Evolutionary conservation across 2,888 invertebrate species (phyloP).

Genomic region (Caenorhabditis imperialis): DNA sequence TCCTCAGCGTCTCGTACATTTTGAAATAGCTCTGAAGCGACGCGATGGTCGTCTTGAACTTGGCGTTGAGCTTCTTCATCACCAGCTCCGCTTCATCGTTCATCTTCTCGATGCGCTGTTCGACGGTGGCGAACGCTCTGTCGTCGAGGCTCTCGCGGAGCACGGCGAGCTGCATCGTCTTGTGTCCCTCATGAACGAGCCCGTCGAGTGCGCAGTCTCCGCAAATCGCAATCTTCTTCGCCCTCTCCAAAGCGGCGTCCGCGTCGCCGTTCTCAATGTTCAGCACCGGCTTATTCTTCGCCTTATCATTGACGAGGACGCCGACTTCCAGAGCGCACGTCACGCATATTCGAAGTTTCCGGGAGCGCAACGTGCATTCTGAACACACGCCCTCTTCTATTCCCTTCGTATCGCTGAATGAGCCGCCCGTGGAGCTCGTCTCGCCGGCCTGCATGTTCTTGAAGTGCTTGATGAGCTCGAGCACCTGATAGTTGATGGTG

Average conservation of each 20-base stretch:
- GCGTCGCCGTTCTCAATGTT: constrained; percentile 2
- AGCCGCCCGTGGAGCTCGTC: background rate
- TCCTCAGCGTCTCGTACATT: background rate
- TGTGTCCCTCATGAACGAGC: constrained; percentile 29
- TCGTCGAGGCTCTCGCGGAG: constrained; percentile 25
- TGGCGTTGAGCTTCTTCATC: background rate
- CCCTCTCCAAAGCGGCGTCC: constrained; percentile 13
- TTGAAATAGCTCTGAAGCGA: constrained; percentile 11
- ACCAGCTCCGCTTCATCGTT: background rate
- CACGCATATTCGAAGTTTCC: constrained; percentile 33
- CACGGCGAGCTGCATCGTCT: constrained; percentile 21
- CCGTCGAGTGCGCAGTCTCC: constrained; percentile 50
- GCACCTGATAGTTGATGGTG: constrained; percentile 51
- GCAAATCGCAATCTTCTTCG: constrained; percentile 36
- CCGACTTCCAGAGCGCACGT: constrained; percentile 9
- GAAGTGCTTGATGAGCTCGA: constrained; percentile 43
- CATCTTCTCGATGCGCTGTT: background rate
- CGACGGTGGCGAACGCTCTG: background rate
- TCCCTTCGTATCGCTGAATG: constrained; percentile 19
- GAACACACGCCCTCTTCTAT: constrained; percentile 31
- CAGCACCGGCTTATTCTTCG: constrained; percentile 7
- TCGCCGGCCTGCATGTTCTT: constrained; percentile 23
- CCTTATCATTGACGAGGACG: constrained; percentile 7
- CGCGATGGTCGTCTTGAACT: background rate
- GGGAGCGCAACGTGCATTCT: constrained; percentile 23